These are phyloP conservation scores for Dolichallabes microphthalmus DNA, from an alignment of 2,113 vertebrate genomes.

Conservation along the genomic window DNA sequence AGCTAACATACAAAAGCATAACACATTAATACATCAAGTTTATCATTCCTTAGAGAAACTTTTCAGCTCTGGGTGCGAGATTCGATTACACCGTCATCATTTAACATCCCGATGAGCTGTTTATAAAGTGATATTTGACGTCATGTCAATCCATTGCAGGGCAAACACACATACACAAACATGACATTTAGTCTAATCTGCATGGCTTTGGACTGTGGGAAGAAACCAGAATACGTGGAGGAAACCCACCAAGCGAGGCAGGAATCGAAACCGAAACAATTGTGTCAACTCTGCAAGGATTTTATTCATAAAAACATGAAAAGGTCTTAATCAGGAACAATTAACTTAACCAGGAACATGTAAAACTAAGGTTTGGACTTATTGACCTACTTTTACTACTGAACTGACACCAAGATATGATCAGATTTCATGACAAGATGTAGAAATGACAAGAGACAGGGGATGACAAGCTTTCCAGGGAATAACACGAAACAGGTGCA, in stretches of 20 bases:
- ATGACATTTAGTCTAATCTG: too few species aligned
- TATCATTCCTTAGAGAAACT: not conserved
- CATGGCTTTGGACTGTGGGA: too few species aligned
- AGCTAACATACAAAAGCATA: not conserved
- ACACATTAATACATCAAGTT: slow-evolving; percentile 1
- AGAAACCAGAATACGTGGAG: too few species aligned
- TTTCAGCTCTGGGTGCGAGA: not conserved
- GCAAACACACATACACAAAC: too few species aligned
- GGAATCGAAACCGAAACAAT: not conserved
- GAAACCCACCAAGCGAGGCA: too few species aligned
- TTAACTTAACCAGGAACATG: too few species aligned
- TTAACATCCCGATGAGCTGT: not conserved
- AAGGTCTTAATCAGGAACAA: too few species aligned
- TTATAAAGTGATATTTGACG: not conserved
- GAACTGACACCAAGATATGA: not conserved
- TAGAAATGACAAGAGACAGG: not conserved
- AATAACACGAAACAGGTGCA: not conserved
- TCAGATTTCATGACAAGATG: not conserved
- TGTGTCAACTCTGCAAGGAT: not conserved
- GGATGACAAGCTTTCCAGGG: not conserved
- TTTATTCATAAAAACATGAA: not conserved
- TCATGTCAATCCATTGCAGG: too few species aligned
- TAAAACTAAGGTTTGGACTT: not conserved
- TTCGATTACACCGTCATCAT: not conserved
- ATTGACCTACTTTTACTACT: too few species aligned